phyloP scores from a whole-genome alignment of 2,113 vertebrate genomes.

The Cromileptes altivelis region DNA sequence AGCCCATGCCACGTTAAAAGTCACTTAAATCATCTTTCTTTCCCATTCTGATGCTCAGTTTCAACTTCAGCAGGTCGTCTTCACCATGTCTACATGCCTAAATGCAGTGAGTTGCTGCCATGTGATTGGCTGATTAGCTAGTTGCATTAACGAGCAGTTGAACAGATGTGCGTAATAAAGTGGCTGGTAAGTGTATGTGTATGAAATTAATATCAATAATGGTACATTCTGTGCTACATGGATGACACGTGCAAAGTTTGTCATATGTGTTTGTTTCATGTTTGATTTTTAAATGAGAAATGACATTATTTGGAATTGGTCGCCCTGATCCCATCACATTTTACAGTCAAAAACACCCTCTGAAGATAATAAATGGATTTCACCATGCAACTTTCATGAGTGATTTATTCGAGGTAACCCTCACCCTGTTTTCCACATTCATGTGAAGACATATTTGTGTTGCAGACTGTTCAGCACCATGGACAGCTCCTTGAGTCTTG shows the following conservation, averaged over 20 bases:
- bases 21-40: too few species aligned
- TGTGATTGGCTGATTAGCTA: too few species aligned
- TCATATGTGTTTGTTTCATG: neutral
- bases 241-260: neutral
- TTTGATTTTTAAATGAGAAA: neutral
- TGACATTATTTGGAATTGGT: neutral
- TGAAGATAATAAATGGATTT: neutral
- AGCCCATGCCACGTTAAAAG: too few species aligned
- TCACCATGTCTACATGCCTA: too few species aligned
- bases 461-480: conserved; percentile 63
- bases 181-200: too few species aligned
- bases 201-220: neutral
- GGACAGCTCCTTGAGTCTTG: conserved; percentile 56
- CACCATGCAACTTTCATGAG: neutral
- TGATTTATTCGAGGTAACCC: neutral
- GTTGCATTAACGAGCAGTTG: too few species aligned
- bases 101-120: too few species aligned
- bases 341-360: neutral
- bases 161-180: too few species aligned
- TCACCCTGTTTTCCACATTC: neutral
- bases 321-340: neutral
- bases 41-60: too few species aligned
- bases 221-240: neutral
- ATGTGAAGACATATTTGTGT: neutral
- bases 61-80: too few species aligned